Evolutionary conservation across 1,140 invertebrate species (phyloP).

Genomic region (Diabrotica virgifera): DNA sequence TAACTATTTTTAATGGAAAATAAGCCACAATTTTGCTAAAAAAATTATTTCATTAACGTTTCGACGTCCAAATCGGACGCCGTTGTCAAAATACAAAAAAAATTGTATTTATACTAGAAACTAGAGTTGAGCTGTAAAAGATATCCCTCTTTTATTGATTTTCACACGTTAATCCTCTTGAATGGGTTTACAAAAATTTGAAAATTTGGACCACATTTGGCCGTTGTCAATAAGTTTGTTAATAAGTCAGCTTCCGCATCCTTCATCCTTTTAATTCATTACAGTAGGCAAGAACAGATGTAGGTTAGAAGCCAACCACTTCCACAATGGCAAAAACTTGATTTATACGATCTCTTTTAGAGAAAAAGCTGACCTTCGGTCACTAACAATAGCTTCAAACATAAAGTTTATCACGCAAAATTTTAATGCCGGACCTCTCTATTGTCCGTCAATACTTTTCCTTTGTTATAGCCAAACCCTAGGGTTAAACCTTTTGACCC

Average conservation of each 20-base stretch:
- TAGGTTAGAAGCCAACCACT: conserved; percentile 49
- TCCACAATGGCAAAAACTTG: conserved; percentile 44
- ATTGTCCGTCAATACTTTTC: conserved; percentile 34
- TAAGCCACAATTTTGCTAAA: no score
- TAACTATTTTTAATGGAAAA: no score
- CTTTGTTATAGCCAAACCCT: conserved; percentile 37
- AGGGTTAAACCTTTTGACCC: conserved; percentile 48
- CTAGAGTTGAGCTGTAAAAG: no score
- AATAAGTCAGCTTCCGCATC: conserved; percentile 6
- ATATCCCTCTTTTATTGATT: neutral
- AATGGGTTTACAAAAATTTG: no score
- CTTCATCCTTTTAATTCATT: conserved; percentile 28
- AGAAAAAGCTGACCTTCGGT: conserved; percentile 46
- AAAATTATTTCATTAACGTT: no score
- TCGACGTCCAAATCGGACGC: no score
- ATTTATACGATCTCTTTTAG: conserved; percentile 46
- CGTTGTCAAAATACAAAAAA: no score
- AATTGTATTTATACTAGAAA: no score
- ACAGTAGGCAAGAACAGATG: conserved; percentile 46
- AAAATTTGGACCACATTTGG: no score
- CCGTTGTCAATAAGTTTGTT: conserved; percentile 1
- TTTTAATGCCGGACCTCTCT: conserved; percentile 38
- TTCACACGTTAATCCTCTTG: neutral
- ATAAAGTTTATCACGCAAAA: conserved; percentile 43
- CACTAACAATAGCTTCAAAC: conserved; percentile 35